Conservation (phyloP, 2,113 vertebrate species). For the Butorides virescens region DNA sequence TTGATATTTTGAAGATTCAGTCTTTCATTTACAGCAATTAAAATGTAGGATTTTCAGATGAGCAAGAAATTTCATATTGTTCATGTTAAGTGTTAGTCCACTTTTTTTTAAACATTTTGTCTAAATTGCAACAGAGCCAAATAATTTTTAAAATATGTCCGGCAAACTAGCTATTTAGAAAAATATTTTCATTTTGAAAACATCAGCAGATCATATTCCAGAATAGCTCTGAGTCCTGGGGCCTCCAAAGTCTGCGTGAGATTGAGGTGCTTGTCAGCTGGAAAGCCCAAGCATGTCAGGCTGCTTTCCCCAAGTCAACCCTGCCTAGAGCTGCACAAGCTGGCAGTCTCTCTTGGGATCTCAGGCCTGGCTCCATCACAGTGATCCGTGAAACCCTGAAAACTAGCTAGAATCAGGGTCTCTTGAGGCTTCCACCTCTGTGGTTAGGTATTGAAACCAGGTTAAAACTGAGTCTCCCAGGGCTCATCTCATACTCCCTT, state of each 20-base stretch:
- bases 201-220: not conserved
- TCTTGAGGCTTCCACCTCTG: not conserved
- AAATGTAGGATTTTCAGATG: not conserved
- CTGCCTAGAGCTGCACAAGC: not conserved
- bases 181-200: not conserved
- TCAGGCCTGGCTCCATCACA: not conserved
- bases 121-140: not conserved
- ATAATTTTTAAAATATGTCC: not conserved
- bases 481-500: not conserved
- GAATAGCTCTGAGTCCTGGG: not conserved
- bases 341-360: not conserved
- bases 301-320: not conserved
- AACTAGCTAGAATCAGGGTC: not conserved
- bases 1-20: not conserved
- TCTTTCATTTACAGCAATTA: not conserved
- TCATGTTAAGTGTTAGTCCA: not conserved
- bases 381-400: not conserved
- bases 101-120: not conserved
- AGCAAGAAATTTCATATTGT: not conserved
- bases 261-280: not conserved
- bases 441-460: not conserved
- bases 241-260: fast-evolving
- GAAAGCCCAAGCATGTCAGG: not conserved
- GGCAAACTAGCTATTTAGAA: not conserved
- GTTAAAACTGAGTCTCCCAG: not conserved